A percentile compares a stretch with the other conserved stretches of the same genome.
These are phyloP conservation scores for Lucilia cuprina DNA, from an alignment of 1,140 invertebrate genomes.

Conservation along the genomic window DNA sequence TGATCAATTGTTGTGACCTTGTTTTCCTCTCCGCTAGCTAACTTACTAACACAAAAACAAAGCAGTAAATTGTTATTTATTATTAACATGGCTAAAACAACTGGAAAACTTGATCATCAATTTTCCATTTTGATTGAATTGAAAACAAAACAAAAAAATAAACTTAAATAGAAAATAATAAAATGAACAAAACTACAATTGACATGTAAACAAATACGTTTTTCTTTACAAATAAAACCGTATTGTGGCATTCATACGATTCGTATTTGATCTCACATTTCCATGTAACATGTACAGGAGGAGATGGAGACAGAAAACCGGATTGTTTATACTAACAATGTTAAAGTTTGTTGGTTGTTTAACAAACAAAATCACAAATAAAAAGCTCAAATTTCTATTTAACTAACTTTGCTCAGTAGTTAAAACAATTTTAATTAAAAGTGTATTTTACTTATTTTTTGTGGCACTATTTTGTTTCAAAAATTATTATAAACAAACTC, in stretches of 20 bases:
- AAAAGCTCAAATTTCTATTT: not conserved
- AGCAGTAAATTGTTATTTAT: too few species aligned
- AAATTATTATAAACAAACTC: too few species aligned
- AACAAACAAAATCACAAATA: not conserved
- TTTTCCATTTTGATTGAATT: too few species aligned
- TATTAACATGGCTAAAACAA: too few species aligned
- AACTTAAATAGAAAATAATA: too few species aligned
- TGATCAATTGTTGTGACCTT: too few species aligned
- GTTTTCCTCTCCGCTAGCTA: too few species aligned
- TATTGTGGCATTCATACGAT: not conserved
- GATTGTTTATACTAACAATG: not conserved
- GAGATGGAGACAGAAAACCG: not conserved
- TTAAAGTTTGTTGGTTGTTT: not conserved
- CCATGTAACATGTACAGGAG: not conserved
- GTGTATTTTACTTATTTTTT: not conserved
- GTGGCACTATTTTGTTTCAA: not conserved
- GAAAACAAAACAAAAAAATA: too few species aligned
- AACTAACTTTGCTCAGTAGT: not conserved
- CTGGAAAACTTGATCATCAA: too few species aligned
- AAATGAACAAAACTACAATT: too few species aligned
- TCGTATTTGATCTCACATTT: not conserved
- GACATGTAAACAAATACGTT: not conserved
- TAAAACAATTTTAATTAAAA: not conserved
- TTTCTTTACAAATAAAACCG: not conserved
- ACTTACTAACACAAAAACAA: too few species aligned